Evolutionary conservation across 2,888 invertebrate species (phyloP).

Genomic region (Drosophila kokeensis): DNA sequence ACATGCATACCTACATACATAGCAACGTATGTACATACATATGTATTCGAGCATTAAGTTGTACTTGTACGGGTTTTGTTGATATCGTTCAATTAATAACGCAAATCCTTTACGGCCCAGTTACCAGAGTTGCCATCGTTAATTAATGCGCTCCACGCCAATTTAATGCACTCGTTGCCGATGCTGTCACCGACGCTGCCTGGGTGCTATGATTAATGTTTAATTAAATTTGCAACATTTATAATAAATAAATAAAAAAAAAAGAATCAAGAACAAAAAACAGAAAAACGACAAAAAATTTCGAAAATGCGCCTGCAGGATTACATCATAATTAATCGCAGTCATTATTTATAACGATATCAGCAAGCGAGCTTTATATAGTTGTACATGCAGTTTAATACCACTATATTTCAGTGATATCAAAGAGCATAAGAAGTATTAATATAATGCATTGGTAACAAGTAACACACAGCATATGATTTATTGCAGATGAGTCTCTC

Average conservation of each 20-base stretch:
- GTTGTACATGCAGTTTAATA: conserved; percentile 11
- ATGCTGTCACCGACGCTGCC: conserved; percentile 7
- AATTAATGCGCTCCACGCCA: conserved; percentile 69
- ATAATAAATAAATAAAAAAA: conserved; percentile 24
- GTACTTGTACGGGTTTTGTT: conserved; percentile 18
- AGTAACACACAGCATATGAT: not conserved
- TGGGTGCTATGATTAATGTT: conserved; percentile 67
- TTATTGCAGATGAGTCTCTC: not conserved
- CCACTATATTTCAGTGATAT: not conserved
- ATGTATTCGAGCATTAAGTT: conserved; percentile 18
- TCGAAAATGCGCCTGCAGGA: conserved; percentile 45
- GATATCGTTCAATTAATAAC: conserved; percentile 68
- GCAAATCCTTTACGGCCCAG: conserved; percentile 72
- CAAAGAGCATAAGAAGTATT: conserved; percentile 4
- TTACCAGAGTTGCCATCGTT: conserved; percentile 59
- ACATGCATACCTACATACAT: not conserved
- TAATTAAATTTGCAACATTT: conserved; percentile 70
- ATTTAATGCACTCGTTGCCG: conserved; percentile 56
- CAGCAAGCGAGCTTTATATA: conserved; percentile 21
- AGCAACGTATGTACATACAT: not conserved
- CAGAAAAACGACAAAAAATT: conserved; percentile 15
- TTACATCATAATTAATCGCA: conserved; percentile 74
- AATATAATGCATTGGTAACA: not conserved
- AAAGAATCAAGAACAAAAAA: conserved; percentile 1
- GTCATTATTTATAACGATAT: conserved; percentile 76